Percentiles rank a stretch among this genome's conserved stretches.
phyloP scores from a whole-genome alignment of 2,888 invertebrate genomes.

The Papilio gigon region DNA sequence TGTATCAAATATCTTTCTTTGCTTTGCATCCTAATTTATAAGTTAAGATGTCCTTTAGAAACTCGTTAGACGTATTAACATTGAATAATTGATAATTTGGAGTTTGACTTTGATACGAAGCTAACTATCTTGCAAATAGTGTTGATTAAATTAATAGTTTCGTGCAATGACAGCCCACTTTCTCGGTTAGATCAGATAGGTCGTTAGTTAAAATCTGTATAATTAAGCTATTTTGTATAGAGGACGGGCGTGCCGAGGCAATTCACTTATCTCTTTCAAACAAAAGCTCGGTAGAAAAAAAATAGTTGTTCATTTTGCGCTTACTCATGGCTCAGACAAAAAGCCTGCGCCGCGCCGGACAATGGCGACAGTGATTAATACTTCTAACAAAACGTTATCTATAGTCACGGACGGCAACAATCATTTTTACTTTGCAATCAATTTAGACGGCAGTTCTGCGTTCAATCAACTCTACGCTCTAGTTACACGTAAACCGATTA shows the following conservation, averaged over 20 bases:
- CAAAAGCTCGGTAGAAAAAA: constrained; percentile 65
- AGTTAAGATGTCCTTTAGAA: background rate
- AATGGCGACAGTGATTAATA: constrained; percentile 75
- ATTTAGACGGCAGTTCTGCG: constrained; percentile 5
- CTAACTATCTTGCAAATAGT: background rate
- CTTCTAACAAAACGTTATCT: constrained; percentile 57
- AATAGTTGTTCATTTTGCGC: constrained; percentile 63
- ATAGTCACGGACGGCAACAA: constrained; percentile 37
- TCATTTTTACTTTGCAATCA: constrained; percentile 32
- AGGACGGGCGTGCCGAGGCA: constrained; percentile 65
- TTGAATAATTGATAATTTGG: background rate
- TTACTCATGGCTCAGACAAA: constrained; percentile 63
- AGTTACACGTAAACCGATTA: background rate
- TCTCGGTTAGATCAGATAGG: constrained; percentile 51
- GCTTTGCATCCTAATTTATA: background rate
- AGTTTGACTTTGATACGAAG: background rate
- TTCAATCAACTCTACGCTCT: constrained; percentile 8
- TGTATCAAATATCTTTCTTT: background rate
- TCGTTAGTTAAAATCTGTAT: constrained; percentile 68
- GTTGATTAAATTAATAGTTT: constrained; percentile 45
- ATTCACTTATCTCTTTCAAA: constrained; percentile 77
- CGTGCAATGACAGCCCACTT: constrained; percentile 31
- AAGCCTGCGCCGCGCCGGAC: constrained; percentile 57
- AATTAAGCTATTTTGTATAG: constrained; percentile 69
- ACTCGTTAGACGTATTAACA: background rate